Percentiles rank a stretch among this genome's conserved stretches.
These are phyloP conservation scores for Poecilia gillii DNA, from an alignment of 2,797 vertebrate genomes.

Conservation along the genomic window DNA sequence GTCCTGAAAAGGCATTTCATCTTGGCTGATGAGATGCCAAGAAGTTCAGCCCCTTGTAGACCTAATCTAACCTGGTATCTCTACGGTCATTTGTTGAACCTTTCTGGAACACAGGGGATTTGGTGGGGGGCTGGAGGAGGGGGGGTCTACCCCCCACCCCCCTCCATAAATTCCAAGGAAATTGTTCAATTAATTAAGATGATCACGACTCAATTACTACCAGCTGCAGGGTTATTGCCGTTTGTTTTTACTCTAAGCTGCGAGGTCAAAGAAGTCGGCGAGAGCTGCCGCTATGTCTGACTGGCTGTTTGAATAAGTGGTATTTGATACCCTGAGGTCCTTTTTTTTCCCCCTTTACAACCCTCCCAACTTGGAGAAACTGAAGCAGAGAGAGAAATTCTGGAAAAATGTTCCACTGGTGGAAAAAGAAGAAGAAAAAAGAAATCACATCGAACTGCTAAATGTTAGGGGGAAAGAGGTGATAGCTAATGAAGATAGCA, in stretches of 20 bases:
- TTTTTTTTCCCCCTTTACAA: constrained; percentile 58
- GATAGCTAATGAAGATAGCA: constrained; percentile 19
- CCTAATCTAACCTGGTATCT: constrained; percentile 71
- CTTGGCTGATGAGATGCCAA: not conserved
- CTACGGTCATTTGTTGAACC: constrained; percentile 67
- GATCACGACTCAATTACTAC: constrained; percentile 91
- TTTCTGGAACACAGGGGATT: constrained; percentile 70
- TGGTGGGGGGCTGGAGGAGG: constrained; percentile 23
- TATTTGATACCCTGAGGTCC: constrained; percentile 87
- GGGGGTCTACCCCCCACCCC: constrained; percentile 64
- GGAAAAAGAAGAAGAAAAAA: constrained; percentile 2
- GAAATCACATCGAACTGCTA: constrained; percentile 41
- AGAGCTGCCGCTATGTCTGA: constrained; percentile 92
- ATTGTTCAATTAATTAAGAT: constrained; percentile 94
- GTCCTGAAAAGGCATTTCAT: not conserved
- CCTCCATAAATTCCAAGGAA: constrained; percentile 87
- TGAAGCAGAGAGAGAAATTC: constrained; percentile 59
- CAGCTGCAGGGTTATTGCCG: constrained; percentile 89
- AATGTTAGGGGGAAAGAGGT: constrained; percentile 28
- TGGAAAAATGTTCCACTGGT: constrained; percentile 60
- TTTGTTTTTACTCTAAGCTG: constrained; percentile 88
- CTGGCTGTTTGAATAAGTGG: constrained; percentile 92
- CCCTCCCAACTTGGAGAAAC: constrained; percentile 63
- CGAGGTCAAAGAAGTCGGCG: constrained; percentile 88
- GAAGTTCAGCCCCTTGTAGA: constrained; percentile 28